phyloP scores from a whole-genome alignment of 2,113 vertebrate genomes.

The Clupea harengus region DNA sequence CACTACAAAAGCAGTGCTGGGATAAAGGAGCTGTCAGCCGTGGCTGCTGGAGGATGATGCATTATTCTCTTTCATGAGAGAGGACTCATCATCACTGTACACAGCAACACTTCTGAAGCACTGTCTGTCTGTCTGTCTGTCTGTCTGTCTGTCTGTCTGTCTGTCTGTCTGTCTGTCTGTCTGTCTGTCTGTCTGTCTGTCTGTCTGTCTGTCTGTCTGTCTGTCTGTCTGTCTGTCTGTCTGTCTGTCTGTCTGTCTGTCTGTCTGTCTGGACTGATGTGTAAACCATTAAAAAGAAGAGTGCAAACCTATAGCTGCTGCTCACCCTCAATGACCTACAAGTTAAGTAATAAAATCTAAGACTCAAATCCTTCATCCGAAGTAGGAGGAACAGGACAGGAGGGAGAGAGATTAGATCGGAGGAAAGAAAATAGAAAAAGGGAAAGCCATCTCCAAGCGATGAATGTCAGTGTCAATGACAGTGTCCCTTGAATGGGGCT shows the following conservation, averaged over 20 bases:
- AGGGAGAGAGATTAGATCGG: background rate
- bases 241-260: background rate
- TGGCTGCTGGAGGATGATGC: background rate
- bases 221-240: background rate
- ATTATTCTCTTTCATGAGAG: slow-evolving; percentile 1
- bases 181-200: background rate
- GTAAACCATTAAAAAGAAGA: background rate
- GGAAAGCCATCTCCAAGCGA: background rate
- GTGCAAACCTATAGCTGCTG: background rate
- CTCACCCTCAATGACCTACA: background rate
- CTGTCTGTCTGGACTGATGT: background rate
- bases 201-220: background rate
- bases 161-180: background rate
- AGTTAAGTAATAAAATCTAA: background rate
- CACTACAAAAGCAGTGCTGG: background rate
- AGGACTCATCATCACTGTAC: background rate
- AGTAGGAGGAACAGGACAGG: background rate
- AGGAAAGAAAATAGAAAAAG: background rate
- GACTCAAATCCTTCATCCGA: background rate
- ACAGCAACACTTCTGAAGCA: background rate
- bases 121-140: background rate
- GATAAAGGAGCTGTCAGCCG: background rate
- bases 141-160: background rate
- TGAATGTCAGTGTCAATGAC: background rate
- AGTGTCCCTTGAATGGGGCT: background rate